Evolutionary conservation across 1,140 invertebrate genomes (phyloP).

Genomic region (Drosophila ambigua): DNA sequence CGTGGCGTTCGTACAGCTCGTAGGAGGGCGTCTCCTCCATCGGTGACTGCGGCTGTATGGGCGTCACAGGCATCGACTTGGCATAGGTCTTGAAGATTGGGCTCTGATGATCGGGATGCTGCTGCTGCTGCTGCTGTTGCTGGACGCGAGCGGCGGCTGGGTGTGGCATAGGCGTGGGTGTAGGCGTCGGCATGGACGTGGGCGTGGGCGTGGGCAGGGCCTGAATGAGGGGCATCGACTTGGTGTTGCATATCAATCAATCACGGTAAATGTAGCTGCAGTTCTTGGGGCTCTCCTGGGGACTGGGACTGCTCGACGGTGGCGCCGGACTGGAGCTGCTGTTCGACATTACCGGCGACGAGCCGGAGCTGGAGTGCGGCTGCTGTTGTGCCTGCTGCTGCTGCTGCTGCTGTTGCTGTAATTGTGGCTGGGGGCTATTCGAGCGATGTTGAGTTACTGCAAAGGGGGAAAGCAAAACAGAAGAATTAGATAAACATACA

Average conservation of each 20-base stretch:
- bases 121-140: neutral
- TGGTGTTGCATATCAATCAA: slow-evolving; percentile 84
- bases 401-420: slow-evolving; percentile 55
- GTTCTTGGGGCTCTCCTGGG: slow-evolving; percentile 84
- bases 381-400: slow-evolving; percentile 52
- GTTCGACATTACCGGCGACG: slow-evolving; percentile 83
- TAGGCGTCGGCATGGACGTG: slow-evolving; percentile 22
- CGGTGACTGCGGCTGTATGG: slow-evolving; percentile 75
- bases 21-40: slow-evolving; percentile 66
- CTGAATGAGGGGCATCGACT: slow-evolving; percentile 84
- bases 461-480: slow-evolving; percentile 26
- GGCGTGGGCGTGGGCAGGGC: slow-evolving; percentile 51
- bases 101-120: slow-evolving; percentile 26
- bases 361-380: slow-evolving; percentile 82
- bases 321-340: slow-evolving; percentile 84
- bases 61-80: slow-evolving; percentile 81
- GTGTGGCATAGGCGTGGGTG: slow-evolving; percentile 6
- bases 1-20: slow-evolving; percentile 60
- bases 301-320: slow-evolving; percentile 83
- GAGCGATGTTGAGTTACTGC: slow-evolving; percentile 84
- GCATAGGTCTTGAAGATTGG: slow-evolving; percentile 46
- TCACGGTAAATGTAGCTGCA: slow-evolving; percentile 84
- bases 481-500: no score
- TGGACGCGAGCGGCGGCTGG: slow-evolving; percentile 13
- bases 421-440: slow-evolving; percentile 82